phyloP scores from a whole-genome alignment of 2,797 vertebrate species.

The Coregonus ussuriensis region DNA sequence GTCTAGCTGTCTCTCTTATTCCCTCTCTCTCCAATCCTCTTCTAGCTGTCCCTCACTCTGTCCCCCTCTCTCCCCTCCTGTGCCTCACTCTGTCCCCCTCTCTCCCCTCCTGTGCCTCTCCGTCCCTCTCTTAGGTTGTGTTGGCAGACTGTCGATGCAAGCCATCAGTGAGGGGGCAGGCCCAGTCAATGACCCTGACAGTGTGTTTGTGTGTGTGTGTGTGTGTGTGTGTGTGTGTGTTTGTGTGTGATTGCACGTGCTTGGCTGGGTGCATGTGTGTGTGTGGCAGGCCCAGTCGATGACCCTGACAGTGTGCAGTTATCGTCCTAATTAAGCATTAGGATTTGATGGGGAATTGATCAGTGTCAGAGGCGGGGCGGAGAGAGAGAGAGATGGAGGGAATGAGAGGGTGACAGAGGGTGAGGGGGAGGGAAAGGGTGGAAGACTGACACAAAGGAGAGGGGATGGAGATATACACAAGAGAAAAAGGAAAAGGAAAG shows the following conservation, averaged over 20 bases:
- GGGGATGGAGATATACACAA: too few relatives aligned
- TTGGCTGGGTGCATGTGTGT: too few relatives aligned
- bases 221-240: too few relatives aligned
- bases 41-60: neutral
- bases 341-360: constrained; percentile 92
- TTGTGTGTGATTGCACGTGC: too few relatives aligned
- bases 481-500: too few relatives aligned
- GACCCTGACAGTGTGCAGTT: constrained; percentile 77
- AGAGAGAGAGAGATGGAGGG: constrained; percentile 63
- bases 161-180: constrained; percentile 76
- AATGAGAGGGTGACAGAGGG: constrained; percentile 13
- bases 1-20: neutral
- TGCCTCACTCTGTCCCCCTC: constrained; percentile 1
- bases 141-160: constrained; percentile 76
- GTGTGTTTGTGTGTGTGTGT: too few relatives aligned
- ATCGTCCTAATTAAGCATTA: constrained; percentile 87
- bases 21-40: neutral
- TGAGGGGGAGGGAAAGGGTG: too few relatives aligned
- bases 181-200: constrained; percentile 78
- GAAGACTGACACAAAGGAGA: too few relatives aligned
- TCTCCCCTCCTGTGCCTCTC: neutral
- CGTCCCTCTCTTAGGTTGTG: constrained; percentile 22
- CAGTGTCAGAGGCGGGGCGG: constrained; percentile 76
- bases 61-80: neutral
- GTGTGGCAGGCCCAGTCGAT: too few relatives aligned